Evolutionary conservation across 2,888 invertebrate species (phyloP).

Genomic region (Rambutsinella grinnellia): DNA sequence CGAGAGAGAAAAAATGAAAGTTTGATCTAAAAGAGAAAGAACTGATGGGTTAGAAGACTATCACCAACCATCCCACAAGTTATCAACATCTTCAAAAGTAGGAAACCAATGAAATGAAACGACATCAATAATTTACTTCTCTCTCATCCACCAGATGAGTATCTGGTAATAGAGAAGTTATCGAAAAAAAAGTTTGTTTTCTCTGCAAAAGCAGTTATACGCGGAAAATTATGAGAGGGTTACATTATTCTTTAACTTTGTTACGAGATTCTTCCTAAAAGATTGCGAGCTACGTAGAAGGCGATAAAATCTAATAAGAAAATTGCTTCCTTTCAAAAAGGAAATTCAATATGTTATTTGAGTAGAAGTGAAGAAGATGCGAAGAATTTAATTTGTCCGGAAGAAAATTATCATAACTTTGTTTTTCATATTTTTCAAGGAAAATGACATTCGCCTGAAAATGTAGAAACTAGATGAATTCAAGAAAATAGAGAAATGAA

Average conservation of each 20-base stretch:
- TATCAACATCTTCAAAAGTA: not conserved
- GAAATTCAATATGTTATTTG: not conserved
- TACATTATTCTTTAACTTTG: not conserved
- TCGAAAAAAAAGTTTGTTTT: slow-evolving; percentile 3
- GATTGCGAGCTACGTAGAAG: not conserved
- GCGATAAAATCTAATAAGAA: not conserved
- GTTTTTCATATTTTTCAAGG: not conserved
- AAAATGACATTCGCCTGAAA: not conserved
- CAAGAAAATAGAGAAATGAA: not conserved
- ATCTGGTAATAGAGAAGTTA: slow-evolving; percentile 1
- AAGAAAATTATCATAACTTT: not conserved
- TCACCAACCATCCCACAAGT: not conserved
- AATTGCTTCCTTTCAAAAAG: not conserved
- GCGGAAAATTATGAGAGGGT: not conserved
- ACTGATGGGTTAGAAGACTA: not conserved
- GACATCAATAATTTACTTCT: slow-evolving; percentile 2
- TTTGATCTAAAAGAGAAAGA: too few relatives aligned
- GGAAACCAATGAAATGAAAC: not conserved
- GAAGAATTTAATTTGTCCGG: not conserved
- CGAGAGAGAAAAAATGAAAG: too few relatives aligned
- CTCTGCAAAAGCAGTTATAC: not conserved
- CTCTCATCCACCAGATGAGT: not conserved
- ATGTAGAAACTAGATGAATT: too few relatives aligned
- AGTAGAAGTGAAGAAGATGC: not conserved
- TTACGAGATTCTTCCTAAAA: not conserved